Conservation (phyloP, 2,113 vertebrate genomes). For the Triplophysa tibetana region DNA sequence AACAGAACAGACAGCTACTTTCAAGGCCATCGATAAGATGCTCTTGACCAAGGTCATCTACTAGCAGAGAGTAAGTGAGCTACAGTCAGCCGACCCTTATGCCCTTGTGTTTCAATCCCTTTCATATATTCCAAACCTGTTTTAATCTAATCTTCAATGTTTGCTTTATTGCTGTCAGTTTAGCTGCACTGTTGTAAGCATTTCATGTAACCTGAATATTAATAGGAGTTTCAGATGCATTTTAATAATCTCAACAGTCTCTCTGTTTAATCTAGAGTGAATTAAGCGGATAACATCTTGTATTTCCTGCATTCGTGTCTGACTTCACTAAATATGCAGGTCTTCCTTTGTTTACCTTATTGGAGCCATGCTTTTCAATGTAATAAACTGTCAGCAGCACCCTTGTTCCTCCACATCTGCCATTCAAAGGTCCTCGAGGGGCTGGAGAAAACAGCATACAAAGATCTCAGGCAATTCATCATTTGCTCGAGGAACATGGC, state of each 20-base stretch:
- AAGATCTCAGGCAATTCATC: slow-evolving; percentile 58
- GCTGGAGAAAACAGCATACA: not conserved
- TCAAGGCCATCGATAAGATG: too few relatives aligned
- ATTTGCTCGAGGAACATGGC: slow-evolving; percentile 55
- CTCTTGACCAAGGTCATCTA: too few relatives aligned
- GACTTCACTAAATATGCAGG: slow-evolving; percentile 17
- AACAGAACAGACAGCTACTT: too few relatives aligned
- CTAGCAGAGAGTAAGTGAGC: too few relatives aligned
- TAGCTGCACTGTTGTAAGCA: not conserved
- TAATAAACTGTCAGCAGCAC: slow-evolving; percentile 40
- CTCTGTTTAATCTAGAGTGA: slow-evolving; percentile 10
- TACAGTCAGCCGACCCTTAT: not conserved
- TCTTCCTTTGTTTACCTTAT: slow-evolving; percentile 42
- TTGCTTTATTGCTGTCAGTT: not conserved
- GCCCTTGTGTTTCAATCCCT: not conserved
- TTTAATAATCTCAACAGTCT: not conserved
- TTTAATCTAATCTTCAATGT: slow-evolving; percentile 22
- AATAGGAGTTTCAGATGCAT: not conserved
- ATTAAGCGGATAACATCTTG: slow-evolving; percentile 23
- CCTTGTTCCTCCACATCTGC: slow-evolving; percentile 21
- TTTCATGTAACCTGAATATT: slow-evolving; percentile 14
- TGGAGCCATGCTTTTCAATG: slow-evolving; percentile 5
- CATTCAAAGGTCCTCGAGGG: not conserved
- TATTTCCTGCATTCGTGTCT: not conserved
- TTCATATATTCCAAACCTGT: not conserved